These are phyloP conservation scores for Bufotes viridis DNA, from an alignment of 2,797 vertebrate genomes.

Conservation along the genomic window DNA sequence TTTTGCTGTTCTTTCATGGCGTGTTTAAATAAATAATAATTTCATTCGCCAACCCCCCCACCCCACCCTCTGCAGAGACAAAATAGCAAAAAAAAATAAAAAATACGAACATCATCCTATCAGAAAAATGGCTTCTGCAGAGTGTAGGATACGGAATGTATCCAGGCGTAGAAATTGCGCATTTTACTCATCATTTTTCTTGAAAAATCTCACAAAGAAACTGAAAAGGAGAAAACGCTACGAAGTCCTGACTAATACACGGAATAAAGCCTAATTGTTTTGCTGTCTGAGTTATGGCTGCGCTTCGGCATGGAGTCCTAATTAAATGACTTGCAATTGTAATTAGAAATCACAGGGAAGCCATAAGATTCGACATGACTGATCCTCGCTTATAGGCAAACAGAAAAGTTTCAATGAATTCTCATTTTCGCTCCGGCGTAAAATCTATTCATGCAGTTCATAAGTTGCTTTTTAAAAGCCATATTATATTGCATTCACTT, in stretches of 20 bases:
- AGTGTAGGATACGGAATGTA: constrained; percentile 50
- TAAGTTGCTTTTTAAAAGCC: constrained; percentile 40
- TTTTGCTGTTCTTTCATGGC: constrained; percentile 34
- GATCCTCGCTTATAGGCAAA: constrained; percentile 29
- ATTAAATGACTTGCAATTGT: constrained; percentile 48
- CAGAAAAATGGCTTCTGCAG: constrained; percentile 59
- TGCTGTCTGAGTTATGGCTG: constrained; percentile 44
- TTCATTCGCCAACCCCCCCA: not conserved
- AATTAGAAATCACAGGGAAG: constrained; percentile 57
- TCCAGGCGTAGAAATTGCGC: constrained; percentile 47
- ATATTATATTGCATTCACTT: constrained; percentile 25
- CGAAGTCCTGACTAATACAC: constrained; percentile 13
- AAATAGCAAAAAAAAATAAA: not conserved
- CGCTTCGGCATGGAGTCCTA: constrained; percentile 40
- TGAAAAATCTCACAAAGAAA: constrained; percentile 23
- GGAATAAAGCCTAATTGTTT: constrained; percentile 54
- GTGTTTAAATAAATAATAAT: constrained; percentile 19
- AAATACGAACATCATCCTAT: constrained; percentile 59
- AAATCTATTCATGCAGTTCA: constrained; percentile 40
- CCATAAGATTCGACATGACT: constrained; percentile 40
- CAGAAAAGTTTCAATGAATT: constrained; percentile 27
- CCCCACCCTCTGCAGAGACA: constrained; percentile 22
- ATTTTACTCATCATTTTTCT: constrained; percentile 56
- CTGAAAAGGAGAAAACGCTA: not conserved
- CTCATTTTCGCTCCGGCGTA: constrained; percentile 2